phyloP scores from a whole-genome alignment of 1,140 invertebrate genomes.

The Drosophila insularis region DNA sequence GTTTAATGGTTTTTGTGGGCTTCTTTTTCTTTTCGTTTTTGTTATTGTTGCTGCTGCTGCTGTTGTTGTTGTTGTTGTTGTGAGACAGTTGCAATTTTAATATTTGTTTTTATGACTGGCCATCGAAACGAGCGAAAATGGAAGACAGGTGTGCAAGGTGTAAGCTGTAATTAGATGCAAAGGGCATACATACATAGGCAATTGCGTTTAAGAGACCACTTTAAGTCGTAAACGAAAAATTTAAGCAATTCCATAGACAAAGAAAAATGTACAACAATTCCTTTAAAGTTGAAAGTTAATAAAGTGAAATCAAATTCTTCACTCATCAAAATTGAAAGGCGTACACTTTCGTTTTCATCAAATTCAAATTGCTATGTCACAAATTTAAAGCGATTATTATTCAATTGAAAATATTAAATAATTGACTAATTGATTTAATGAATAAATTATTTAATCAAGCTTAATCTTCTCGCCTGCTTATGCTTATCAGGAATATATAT shows the following conservation, averaged over 20 bases:
- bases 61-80: conserved; percentile 16
- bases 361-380: too few species aligned
- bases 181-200: background rate
- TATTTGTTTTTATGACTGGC: conserved; percentile 55
- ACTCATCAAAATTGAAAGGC: too few species aligned
- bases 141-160: conserved; percentile 40
- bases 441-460: too few species aligned
- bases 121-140: conserved; percentile 45
- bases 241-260: background rate
- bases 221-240: background rate
- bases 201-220: background rate
- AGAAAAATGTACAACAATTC: too few species aligned
- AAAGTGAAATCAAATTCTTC: too few species aligned
- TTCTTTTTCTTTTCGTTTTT: conserved; percentile 11
- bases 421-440: too few species aligned
- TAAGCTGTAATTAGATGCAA: conserved; percentile 1
- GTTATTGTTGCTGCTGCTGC: background rate
- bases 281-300: too few species aligned
- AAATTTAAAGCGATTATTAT: too few species aligned
- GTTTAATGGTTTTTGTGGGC: conserved; percentile 59
- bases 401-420: too few species aligned
- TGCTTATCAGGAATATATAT: too few species aligned
- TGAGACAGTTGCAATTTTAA: conserved; percentile 56
- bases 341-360: too few species aligned
- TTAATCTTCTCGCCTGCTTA: too few species aligned